Conservation (phyloP, 2,797 vertebrate genomes). For the Chrysolophus pictus region DNA sequence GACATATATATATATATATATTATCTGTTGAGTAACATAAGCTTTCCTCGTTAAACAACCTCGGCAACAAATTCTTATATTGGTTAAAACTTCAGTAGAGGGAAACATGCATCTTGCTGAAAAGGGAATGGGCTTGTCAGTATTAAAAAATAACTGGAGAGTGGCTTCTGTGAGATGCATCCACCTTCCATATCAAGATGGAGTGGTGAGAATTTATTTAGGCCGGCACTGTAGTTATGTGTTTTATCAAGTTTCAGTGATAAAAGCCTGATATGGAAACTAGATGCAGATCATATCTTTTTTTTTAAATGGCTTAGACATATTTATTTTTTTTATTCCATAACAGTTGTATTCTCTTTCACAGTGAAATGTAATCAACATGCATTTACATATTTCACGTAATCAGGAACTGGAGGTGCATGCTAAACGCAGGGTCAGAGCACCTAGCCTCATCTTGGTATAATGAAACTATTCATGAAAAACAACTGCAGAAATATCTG, state of each 20-base stretch:
- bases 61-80: background rate
- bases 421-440: background rate
- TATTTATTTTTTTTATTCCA: background rate
- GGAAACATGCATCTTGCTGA: background rate
- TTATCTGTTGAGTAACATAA: background rate
- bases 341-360: conserved; percentile 49
- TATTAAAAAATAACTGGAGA: background rate
- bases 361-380: conserved; percentile 67
- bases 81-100: background rate
- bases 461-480: background rate
- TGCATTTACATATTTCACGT: conserved; percentile 75
- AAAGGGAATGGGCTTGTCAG: background rate
- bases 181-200: fast-evolving
- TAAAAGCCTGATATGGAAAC: background rate
- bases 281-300: background rate
- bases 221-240: background rate
- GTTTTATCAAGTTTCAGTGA: background rate
- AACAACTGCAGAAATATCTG: background rate
- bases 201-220: background rate
- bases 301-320: background rate
- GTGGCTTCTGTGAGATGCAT: background rate
- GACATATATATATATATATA: background rate
- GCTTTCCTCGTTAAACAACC: background rate
- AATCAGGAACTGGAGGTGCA: conserved; percentile 60
- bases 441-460: background rate